A percentile compares a stretch with the other conserved stretches of the same genome.
Conservation (phyloP, 2,113 vertebrate genomes). For the Chamaea fasciata region DNA sequence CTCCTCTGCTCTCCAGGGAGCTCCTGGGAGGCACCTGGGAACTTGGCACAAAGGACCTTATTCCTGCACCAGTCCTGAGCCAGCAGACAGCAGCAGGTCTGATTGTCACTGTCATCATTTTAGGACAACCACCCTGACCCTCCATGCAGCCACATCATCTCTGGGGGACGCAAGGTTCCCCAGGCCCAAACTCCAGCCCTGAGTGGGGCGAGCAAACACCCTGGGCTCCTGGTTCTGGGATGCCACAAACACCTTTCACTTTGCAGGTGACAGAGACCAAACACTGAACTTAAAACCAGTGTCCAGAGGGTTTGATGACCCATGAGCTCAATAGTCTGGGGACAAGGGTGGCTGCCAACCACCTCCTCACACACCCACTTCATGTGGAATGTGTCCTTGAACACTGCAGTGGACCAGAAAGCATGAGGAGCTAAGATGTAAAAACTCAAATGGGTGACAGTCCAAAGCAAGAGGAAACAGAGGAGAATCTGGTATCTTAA, state of each 20-base stretch:
- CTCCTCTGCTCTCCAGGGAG: not conserved
- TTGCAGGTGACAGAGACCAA: not conserved
- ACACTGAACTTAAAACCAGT: not conserved
- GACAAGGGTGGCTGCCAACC: not conserved
- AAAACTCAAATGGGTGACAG: not conserved
- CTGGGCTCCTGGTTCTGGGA: fast-evolving
- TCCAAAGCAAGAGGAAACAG: fast-evolving
- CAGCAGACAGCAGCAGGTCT: not conserved
- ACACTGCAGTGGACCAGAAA: not conserved
- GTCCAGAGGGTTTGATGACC: not conserved
- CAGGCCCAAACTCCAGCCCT: not conserved
- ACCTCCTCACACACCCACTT: not conserved
- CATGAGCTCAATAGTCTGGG: not conserved
- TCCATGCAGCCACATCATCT: not conserved
- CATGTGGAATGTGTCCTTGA: fast-evolving
- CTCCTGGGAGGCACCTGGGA: not conserved
- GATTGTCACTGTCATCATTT: fast-evolving
- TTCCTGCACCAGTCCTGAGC: not conserved
- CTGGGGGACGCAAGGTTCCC: not conserved
- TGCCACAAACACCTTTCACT: not conserved
- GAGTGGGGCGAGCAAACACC: fast-evolving
- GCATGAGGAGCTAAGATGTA: not conserved
- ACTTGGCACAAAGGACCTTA: not conserved
- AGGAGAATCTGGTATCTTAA: not conserved
- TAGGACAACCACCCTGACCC: not conserved